Base-by-base conservation (phyloP, 2,888 invertebrate genomes). In the Tupiocoris notatus region DNA sequence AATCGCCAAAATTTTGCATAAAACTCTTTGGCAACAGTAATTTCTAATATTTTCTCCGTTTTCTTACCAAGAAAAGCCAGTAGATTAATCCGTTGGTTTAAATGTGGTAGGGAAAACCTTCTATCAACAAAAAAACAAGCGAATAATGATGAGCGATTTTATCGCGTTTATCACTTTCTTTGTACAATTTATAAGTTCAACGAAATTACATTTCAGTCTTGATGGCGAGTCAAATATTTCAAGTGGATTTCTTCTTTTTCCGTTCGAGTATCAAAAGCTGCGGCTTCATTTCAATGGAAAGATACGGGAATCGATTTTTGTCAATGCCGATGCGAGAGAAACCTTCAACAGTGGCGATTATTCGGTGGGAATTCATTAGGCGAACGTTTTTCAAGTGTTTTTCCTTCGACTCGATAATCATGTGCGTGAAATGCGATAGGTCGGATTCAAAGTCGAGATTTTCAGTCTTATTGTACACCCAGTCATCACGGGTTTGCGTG, bases 391-490 rank as follows among this genome's bases (percentile, higher is more conserved):
- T 85, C 0, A 92, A 92, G 83, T 92, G 91, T 86, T 92, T 92
- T 82, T 90, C 92, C 84, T 91, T 93, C 0, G 91, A 92, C 86
- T 94, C 95, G 25, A 92, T 85, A 75, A 96, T 84, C 65, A 96
- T 85, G 84, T 95, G 93, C 1, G 93, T 91, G 82, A 89, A 95
- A 76, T 86, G 85, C 80, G 89, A 87, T 81, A 93, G 86, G 82
- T 92, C 89, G 57, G 87, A 86, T 24, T 87, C 90, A 21, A 88
- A 86, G 70, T 85, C 85, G 68, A 95, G 83, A 78, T 90, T 87
- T 85, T 96, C 95, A 78, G 89, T 89, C 84, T 96, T 96, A 81
- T 91, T 91, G 82, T 95, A 95, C 88, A 84, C 89, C 96, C 97
- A 97, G 81, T 89, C 85, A 66, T 88, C 84, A 82, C 93, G 88